phyloP scores from a whole-genome alignment of 2,888 invertebrate species.

The Lottia scabra region DNA sequence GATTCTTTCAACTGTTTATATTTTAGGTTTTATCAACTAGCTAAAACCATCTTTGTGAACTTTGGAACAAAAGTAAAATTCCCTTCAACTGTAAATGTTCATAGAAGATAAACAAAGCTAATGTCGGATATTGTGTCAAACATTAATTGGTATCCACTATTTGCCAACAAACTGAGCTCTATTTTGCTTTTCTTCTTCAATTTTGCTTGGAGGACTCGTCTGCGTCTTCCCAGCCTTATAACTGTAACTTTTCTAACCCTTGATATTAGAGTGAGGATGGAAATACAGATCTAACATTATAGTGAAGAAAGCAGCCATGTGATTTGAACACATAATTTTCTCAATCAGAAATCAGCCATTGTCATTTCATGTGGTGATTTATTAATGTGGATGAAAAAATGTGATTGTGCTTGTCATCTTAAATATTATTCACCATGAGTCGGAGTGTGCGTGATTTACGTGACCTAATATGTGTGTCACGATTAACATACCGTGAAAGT shows the following conservation, averaged over 20 bases:
- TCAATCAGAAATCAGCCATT: no score
- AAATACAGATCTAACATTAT: slow-evolving; percentile 27
- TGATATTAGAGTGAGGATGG: slow-evolving; percentile 47
- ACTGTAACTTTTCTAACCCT: slow-evolving; percentile 46
- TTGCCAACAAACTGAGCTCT: slow-evolving; percentile 34
- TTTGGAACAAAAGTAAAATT: no score
- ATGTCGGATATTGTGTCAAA: slow-evolving; percentile 20
- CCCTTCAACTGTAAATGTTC: no score
- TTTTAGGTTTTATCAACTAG: no score
- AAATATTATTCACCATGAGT: slow-evolving; percentile 51
- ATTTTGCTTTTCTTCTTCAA: slow-evolving; percentile 77
- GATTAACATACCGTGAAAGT: slow-evolving; percentile 61
- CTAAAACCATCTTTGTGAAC: no score
- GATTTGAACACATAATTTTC: no score
- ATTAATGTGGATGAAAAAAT: no score
- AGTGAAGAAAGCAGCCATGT: no score
- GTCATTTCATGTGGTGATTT: no score
- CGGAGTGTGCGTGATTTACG: slow-evolving; percentile 65
- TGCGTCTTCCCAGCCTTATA: slow-evolving; percentile 76
- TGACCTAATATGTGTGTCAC: slow-evolving; percentile 67
- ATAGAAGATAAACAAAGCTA: background rate
- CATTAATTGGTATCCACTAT: slow-evolving; percentile 24
- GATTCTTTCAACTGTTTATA: no score
- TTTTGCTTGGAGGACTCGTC: slow-evolving; percentile 79
- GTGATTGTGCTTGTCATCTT: no score